These are phyloP conservation scores for Eupithecia subfuscata DNA, from an alignment of 2,888 invertebrate genomes.

Conservation along the genomic window DNA sequence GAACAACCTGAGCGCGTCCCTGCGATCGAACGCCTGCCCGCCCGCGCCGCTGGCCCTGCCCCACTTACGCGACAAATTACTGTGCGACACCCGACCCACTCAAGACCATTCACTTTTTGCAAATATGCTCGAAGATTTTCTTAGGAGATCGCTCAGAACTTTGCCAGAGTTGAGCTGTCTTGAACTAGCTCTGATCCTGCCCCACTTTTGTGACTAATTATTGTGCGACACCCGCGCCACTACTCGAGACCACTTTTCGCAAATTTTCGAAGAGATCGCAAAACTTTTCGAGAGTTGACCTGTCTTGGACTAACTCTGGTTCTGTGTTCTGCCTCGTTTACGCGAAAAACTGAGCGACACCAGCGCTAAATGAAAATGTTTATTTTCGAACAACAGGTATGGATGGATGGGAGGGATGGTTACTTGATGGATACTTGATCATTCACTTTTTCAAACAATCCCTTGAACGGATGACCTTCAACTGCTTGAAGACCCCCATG, in stretches of 20 bases:
- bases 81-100: slow-evolving; percentile 43
- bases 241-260: slow-evolving; percentile 41
- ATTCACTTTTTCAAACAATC: slow-evolving; percentile 34
- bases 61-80: slow-evolving; percentile 60
- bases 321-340: too few relatives aligned
- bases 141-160: too few relatives aligned
- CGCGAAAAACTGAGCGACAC: too few relatives aligned
- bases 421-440: slow-evolving; percentile 27
- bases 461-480: not conserved
- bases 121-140: not conserved
- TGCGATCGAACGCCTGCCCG: slow-evolving; percentile 67
- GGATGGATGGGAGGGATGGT: not conserved
- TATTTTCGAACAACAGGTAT: too few relatives aligned
- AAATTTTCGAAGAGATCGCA: not conserved
- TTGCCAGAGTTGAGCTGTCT: too few relatives aligned
- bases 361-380: too few relatives aligned
- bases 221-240: slow-evolving; percentile 45
- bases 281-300: not conserved
- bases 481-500: not conserved
- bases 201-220: slow-evolving; percentile 59
- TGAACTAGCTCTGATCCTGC: slow-evolving; percentile 37
- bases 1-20: slow-evolving; percentile 78
- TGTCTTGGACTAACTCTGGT: not conserved
- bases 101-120: slow-evolving; percentile 43
- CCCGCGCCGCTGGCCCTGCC: slow-evolving; percentile 48